Percentiles rank a stretch among this genome's conserved stretches.
Evolutionary conservation across 2,113 vertebrate species (phyloP).

Genomic region (Columbina picui): DNA sequence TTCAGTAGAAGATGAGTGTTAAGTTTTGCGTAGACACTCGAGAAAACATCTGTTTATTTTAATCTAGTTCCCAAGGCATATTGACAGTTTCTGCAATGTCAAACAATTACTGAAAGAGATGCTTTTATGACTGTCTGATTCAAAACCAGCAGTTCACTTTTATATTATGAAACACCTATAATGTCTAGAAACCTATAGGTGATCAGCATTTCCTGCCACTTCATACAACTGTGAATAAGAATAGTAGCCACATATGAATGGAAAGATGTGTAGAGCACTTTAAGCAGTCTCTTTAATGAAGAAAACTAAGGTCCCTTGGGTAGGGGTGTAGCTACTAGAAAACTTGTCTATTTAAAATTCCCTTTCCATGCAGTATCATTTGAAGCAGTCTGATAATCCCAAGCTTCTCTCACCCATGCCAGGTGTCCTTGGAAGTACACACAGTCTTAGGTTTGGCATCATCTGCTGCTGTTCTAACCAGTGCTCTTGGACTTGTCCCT

Average conservation of each 20-base stretch:
- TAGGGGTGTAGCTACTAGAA: neutral
- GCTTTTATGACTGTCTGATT: neutral
- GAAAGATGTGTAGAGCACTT: neutral
- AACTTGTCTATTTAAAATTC: neutral
- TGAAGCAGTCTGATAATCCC: neutral
- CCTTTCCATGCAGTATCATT: neutral
- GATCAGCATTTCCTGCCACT: neutral
- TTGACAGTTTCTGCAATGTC: neutral
- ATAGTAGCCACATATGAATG: neutral
- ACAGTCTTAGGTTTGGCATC: slow-evolving; percentile 85
- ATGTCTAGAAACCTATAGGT: neutral
- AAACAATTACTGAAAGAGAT: neutral
- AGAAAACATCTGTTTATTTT: neutral
- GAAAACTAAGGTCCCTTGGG: neutral
- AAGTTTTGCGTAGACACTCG: neutral
- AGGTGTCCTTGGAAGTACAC: slow-evolving; percentile 87
- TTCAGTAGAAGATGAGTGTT: neutral
- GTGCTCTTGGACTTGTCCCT: slow-evolving; percentile 73
- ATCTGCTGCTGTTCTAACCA: slow-evolving; percentile 77
- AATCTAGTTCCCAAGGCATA: neutral
- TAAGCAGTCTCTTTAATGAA: neutral
- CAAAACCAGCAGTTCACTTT: neutral
- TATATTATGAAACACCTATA: neutral
- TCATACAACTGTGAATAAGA: neutral
- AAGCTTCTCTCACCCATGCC: slow-evolving; percentile 87